phyloP scores from a whole-genome alignment of 2,888 invertebrate genomes.

The Parascotia fuliginaria region DNA sequence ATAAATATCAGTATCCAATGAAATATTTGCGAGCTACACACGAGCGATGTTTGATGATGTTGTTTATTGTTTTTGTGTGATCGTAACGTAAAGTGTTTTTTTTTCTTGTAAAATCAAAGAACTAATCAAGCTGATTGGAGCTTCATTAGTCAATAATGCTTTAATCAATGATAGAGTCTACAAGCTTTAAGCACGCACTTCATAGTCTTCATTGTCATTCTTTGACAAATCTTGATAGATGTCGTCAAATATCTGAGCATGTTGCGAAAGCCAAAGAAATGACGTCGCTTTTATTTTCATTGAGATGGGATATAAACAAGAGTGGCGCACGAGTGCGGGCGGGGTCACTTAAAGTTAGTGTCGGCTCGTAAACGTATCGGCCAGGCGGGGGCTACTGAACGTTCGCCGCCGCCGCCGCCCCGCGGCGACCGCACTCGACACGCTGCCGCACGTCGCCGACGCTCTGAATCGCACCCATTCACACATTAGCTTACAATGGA shows the following conservation, averaged over 20 bases:
- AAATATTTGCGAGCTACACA: constrained; percentile 2
- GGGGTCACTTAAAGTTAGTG: constrained; percentile 82
- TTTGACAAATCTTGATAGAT: constrained; percentile 15
- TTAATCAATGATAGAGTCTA: too few species aligned
- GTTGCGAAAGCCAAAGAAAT: constrained; percentile 55
- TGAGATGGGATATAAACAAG: constrained; percentile 78
- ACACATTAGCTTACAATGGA: constrained; percentile 63
- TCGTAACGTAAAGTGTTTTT: too few species aligned
- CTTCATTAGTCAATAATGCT: too few species aligned
- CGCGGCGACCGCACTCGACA: constrained; percentile 85
- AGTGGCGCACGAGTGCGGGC: constrained; percentile 72
- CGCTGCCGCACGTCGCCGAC: constrained; percentile 82
- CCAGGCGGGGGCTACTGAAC: constrained; percentile 65
- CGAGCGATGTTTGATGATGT: not conserved
- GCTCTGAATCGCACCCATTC: constrained; percentile 83
- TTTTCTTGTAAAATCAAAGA: too few species aligned
- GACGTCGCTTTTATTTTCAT: constrained; percentile 72
- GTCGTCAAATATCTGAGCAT: constrained; percentile 25
- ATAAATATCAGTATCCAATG: constrained; percentile 20
- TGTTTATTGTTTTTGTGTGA: too few species aligned
- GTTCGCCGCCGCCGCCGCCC: constrained; percentile 66
- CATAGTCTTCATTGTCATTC: constrained; percentile 6
- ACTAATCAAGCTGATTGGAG: too few species aligned
- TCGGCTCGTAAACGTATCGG: constrained; percentile 84
- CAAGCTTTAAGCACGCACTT: not conserved